Percentiles rank a stretch among this genome's conserved stretches.
phyloP scores from a whole-genome alignment of 2,888 invertebrate species.

The Lochmaea capreae region DNA sequence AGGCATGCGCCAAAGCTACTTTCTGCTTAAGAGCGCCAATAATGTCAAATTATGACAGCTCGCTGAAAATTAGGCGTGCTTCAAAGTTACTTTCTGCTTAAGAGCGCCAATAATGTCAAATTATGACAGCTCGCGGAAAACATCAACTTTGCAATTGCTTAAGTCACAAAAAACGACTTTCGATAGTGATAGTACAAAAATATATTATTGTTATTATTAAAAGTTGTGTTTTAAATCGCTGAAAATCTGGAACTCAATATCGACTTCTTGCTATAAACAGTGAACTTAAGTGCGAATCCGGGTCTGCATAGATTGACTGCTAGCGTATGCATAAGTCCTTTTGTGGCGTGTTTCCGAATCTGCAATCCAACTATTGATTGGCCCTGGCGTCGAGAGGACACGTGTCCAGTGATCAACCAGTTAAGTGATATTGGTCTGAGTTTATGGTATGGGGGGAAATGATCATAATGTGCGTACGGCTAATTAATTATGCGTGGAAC shows the following conservation, averaged over 20 bases:
- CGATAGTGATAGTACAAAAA: no score
- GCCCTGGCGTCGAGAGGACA: constrained; percentile 51
- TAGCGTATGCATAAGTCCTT: constrained; percentile 13
- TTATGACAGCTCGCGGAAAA: no score
- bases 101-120: no score
- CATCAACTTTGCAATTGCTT: no score
- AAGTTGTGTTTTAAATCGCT: no score
- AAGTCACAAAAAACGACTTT: no score
- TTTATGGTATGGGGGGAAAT: constrained; percentile 14
- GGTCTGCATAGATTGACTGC: background rate
- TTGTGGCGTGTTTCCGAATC: constrained; percentile 25
- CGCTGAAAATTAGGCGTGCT: no score
- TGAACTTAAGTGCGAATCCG: background rate
- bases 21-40: no score
- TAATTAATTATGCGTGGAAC: constrained; percentile 26
- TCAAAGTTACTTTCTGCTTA: no score
- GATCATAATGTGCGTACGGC: constrained; percentile 21
- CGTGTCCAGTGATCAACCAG: constrained; percentile 53
- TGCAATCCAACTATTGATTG: constrained; percentile 26
- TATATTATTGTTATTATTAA: no score
- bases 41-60: no score
- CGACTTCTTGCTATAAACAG: background rate
- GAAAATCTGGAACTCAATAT: background rate
- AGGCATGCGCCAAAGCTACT: no score
- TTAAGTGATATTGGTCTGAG: constrained; percentile 52